Evolutionary conservation across 2,888 invertebrate species (phyloP).

Genomic region (Polydesmus complanatus): DNA sequence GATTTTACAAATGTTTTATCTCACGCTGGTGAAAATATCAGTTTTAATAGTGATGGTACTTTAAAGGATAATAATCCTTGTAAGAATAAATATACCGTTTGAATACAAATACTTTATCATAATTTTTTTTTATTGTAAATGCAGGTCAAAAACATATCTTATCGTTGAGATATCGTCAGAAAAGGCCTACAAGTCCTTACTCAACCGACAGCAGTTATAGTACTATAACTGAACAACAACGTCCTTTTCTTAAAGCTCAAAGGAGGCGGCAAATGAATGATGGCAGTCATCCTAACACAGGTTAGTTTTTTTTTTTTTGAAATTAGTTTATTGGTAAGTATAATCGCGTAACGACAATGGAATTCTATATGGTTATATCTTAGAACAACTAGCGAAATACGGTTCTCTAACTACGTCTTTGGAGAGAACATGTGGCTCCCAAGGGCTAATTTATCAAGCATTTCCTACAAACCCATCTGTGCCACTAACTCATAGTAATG

Average conservation of each 20-base stretch:
- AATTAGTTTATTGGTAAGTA: too few relatives aligned
- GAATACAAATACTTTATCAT: neutral
- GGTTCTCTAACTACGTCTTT: neutral
- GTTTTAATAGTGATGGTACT: conserved; percentile 15
- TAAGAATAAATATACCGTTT: neutral
- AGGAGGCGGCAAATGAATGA: conserved; percentile 13
- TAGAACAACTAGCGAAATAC: neutral
- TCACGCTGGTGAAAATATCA: conserved; percentile 33
- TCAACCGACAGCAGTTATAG: conserved; percentile 35
- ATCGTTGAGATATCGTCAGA: conserved; percentile 12
- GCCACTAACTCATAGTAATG: neutral
- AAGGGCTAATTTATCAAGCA: neutral
- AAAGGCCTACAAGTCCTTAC: conserved; percentile 31
- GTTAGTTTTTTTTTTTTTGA: conserved; percentile 1
- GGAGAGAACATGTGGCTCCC: neutral
- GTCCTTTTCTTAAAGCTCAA: conserved; percentile 15
- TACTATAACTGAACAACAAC: conserved; percentile 22
- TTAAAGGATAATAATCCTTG: conserved; percentile 3
- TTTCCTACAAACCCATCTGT: neutral
- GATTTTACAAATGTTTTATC: conserved; percentile 35
- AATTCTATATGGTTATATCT: neutral
- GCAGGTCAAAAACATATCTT: conserved; percentile 17
- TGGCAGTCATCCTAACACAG: conserved; percentile 3
- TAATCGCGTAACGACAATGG: too few relatives aligned
- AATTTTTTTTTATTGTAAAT: neutral